Percentiles rank a stretch among this genome's conserved stretches.
Evolutionary conservation across 2,888 invertebrate species (phyloP).

Genomic region (Azorinus chamasolen): DNA sequence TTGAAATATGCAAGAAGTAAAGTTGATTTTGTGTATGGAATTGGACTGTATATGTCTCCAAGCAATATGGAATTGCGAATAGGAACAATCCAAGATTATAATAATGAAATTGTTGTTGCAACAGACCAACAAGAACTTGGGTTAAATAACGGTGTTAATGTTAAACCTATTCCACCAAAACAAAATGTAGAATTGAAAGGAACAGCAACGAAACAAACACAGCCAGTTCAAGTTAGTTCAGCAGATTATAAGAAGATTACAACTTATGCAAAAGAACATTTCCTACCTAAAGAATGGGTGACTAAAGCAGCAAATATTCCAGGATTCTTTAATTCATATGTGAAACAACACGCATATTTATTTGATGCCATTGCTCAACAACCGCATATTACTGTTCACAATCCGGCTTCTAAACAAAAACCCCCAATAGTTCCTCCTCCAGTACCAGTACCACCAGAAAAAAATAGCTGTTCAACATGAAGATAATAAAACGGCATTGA

Average conservation of each 20-base stretch:
- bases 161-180: conserved; percentile 25
- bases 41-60: conserved; percentile 43
- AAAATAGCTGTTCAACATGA: conserved; percentile 19
- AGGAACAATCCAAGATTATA: conserved; percentile 36
- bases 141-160: conserved; percentile 26
- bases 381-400: conserved; percentile 16
- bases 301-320: conserved; percentile 3
- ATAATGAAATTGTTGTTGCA: conserved; percentile 32
- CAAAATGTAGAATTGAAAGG: conserved; percentile 22
- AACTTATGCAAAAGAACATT: conserved; percentile 23
- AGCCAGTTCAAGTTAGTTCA: conserved; percentile 1
- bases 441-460: conserved; percentile 4
- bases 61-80: conserved; percentile 34
- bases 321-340: conserved; percentile 8
- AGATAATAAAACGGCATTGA: neutral
- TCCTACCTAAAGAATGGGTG: neutral
- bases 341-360: conserved; percentile 15
- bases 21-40: conserved; percentile 34
- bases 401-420: no score
- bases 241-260: conserved; percentile 16
- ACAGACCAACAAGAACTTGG: conserved; percentile 22
- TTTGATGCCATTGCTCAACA: conserved; percentile 13
- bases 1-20: conserved; percentile 36
- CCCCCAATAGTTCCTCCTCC: no score
- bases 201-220: conserved; percentile 31